Evolutionary conservation across 2,888 invertebrate genomes (phyloP).

Genomic region (Parapristionchus giblindavisi): DNA sequence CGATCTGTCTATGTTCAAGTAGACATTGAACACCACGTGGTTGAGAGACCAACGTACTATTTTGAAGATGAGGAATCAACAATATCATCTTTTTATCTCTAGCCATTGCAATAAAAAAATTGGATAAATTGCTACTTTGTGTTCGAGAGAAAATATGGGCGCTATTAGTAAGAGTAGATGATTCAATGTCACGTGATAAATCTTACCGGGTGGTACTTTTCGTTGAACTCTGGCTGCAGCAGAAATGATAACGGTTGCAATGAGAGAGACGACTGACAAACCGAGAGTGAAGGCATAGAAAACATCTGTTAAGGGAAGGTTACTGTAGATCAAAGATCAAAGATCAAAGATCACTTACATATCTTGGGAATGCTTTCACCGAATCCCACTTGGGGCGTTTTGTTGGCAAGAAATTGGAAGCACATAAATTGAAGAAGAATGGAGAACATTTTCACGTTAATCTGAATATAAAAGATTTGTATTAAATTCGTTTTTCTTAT

Average conservation of each 20-base stretch:
- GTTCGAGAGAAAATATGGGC: too few species aligned
- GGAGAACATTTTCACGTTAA: constrained; percentile 65
- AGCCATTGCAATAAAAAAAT: too few species aligned
- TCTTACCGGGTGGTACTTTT: constrained; percentile 59
- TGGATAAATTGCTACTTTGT: too few species aligned
- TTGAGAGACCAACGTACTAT: too few species aligned
- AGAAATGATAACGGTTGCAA: constrained; percentile 61
- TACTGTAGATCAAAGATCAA: neutral
- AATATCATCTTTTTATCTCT: too few species aligned
- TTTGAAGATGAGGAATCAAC: too few species aligned
- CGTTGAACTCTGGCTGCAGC: constrained; percentile 58
- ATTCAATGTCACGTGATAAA: neutral
- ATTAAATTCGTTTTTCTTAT: neutral
- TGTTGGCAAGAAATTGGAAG: constrained; percentile 64
- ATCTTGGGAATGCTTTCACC: constrained; percentile 61
- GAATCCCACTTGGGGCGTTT: constrained; percentile 63
- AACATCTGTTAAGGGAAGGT: constrained; percentile 48
- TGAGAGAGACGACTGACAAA: constrained; percentile 59
- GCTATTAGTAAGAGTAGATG: neutral
- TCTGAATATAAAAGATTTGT: constrained; percentile 40
- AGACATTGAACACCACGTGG: too few species aligned
- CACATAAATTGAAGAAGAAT: constrained; percentile 64
- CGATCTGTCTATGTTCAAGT: too few species aligned
- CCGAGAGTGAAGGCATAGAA: constrained; percentile 66
- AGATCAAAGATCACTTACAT: constrained; percentile 49